phyloP scores from a whole-genome alignment of 2,113 vertebrate species.

The Platichthys stellatus region DNA sequence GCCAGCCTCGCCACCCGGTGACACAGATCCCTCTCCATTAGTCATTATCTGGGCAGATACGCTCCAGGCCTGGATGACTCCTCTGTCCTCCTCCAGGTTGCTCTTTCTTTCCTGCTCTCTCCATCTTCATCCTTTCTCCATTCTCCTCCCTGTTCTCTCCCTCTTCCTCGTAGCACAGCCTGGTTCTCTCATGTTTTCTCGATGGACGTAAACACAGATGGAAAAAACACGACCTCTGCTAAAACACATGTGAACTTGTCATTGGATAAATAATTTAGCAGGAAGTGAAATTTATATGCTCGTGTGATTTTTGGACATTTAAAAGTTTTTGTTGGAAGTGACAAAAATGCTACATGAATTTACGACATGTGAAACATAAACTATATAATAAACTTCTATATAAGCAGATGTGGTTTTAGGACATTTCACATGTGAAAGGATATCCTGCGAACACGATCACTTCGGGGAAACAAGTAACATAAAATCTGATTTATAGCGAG shows the following conservation, averaged over 20 bases:
- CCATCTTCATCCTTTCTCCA: too few relatives aligned
- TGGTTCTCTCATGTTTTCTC: background rate
- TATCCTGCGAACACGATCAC: background rate
- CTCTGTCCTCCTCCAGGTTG: too few relatives aligned
- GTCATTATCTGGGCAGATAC: too few relatives aligned
- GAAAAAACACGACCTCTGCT: background rate
- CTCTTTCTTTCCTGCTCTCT: too few relatives aligned
- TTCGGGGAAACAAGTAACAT: background rate
- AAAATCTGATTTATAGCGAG: background rate
- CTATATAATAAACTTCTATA: background rate
- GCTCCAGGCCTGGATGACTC: too few relatives aligned
- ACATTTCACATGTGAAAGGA: background rate
- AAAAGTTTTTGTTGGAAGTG: background rate
- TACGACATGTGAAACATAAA: slow-evolving; percentile 1
- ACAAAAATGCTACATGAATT: background rate
- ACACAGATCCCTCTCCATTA: too few relatives aligned
- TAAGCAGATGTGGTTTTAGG: background rate
- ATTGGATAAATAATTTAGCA: background rate
- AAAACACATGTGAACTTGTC: background rate
- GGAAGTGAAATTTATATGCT: background rate
- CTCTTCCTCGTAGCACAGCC: background rate
- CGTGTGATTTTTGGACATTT: background rate
- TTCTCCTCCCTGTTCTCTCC: too few relatives aligned
- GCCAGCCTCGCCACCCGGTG: too few relatives aligned
- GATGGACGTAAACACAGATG: background rate